A percentile compares a stretch with the other conserved stretches of the same genome.
Conservation (phyloP, 2,113 vertebrate species). For the Prionailurus bengalensis region DNA sequence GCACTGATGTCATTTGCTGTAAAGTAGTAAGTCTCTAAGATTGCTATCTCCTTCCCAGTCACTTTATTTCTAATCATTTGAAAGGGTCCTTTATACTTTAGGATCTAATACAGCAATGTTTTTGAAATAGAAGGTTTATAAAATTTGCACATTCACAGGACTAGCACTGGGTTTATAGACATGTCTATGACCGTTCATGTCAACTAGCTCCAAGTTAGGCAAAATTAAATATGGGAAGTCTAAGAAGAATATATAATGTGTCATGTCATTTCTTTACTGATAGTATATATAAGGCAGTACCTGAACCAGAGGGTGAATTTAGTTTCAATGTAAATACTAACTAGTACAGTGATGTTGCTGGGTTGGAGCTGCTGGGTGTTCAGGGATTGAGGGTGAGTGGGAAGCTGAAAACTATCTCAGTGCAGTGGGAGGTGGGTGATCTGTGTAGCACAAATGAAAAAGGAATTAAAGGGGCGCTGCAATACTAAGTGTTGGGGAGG, state of each 20-base stretch:
- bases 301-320: background rate
- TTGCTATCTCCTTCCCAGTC: constrained; percentile 10
- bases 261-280: background rate
- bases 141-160: background rate
- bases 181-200: too few species aligned
- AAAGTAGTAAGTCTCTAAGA: constrained; percentile 52
- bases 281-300: background rate
- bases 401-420: background rate
- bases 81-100: background rate
- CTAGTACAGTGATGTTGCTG: background rate
- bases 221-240: background rate
- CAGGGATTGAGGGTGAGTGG: background rate
- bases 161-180: background rate
- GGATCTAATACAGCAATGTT: background rate
- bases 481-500: background rate
- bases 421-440: background rate
- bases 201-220: background rate
- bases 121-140: constrained; percentile 42
- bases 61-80: constrained; percentile 55
- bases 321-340: background rate
- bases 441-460: background rate
- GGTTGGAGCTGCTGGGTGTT: background rate
- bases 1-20: constrained; percentile 54
- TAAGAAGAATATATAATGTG: background rate
- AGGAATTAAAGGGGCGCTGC: background rate